These are phyloP conservation scores for Drosophila cardini DNA, from an alignment of 1,140 invertebrate species.

Conservation along the genomic window DNA sequence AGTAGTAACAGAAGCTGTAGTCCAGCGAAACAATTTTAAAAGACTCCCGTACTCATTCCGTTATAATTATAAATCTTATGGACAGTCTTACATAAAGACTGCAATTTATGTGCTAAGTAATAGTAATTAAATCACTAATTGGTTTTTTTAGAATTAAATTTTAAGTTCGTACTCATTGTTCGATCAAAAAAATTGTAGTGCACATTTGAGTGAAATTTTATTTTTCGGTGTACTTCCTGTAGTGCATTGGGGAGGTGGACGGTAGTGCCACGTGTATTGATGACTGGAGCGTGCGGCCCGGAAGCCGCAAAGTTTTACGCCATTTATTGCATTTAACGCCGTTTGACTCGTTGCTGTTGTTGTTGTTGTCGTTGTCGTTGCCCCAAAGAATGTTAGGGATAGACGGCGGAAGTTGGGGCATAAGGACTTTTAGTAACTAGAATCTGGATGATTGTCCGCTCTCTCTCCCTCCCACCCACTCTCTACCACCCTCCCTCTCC, in stretches of 20 bases:
- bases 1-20: no score
- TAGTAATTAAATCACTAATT: no score
- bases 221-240: no score
- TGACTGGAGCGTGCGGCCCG: slow-evolving; percentile 21
- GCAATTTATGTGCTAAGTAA: no score
- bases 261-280: slow-evolving; percentile 17
- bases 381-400: slow-evolving; percentile 25
- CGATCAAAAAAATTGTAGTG: no score
- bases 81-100: no score
- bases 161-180: no score
- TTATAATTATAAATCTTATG: no score
- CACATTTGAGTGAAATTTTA: no score
- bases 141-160: no score
- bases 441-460: not conserved
- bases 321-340: slow-evolving; percentile 74
- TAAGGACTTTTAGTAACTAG: not conserved
- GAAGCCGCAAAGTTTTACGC: slow-evolving; percentile 57
- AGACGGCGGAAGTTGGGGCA: not conserved
- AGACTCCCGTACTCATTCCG: no score
- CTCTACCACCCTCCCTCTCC: not conserved
- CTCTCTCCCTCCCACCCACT: not conserved
- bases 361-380: not conserved
- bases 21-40: no score
- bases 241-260: slow-evolving; percentile 2
- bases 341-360: slow-evolving; percentile 6